A percentile compares a stretch with the other conserved stretches of the same genome.
Conservation (phyloP, 2,888 invertebrate genomes). For the Zeuzera pyrina region DNA sequence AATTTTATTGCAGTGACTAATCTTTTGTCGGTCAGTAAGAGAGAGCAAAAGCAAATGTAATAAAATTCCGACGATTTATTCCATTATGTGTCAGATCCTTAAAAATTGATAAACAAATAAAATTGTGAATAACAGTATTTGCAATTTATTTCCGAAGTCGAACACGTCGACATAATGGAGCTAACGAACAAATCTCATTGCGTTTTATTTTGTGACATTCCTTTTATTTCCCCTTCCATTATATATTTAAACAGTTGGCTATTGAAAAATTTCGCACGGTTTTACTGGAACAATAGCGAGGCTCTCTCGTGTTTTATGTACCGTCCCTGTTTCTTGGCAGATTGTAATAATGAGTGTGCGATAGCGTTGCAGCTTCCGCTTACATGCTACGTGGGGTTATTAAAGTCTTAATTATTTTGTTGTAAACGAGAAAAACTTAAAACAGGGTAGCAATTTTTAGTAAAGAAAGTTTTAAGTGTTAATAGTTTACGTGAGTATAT, state of each 20-base stretch:
- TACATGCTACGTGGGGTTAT: neutral
- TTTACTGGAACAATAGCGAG: conserved; percentile 16
- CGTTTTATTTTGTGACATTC: neutral
- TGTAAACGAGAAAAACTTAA: too few relatives aligned
- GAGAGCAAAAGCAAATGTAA: neutral
- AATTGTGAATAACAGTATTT: conserved; percentile 6
- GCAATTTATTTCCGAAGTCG: conserved; percentile 14
- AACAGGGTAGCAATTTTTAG: too few relatives aligned
- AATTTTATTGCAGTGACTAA: too few relatives aligned
- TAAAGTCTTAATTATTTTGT: too few relatives aligned
- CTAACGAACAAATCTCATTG: conserved; percentile 25
- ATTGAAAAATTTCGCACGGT: conserved; percentile 9
- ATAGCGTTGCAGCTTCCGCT: neutral
- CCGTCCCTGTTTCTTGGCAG: conserved; percentile 14
- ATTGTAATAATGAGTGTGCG: conserved; percentile 3
- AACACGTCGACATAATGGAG: conserved; percentile 25
- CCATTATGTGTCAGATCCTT: conserved; percentile 10
- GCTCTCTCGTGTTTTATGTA: conserved; percentile 11
- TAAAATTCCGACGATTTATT: conserved; percentile 3
- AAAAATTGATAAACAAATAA: conserved; percentile 19
- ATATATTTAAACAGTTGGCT: conserved; percentile 6
- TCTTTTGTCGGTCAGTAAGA: too few relatives aligned
- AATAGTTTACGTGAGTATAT: too few relatives aligned
- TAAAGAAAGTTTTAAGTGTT: too few relatives aligned
- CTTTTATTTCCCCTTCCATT: too few relatives aligned